A percentile compares a stretch with the other conserved stretches of the same genome.
Conservation (phyloP, 2,113 vertebrate genomes). For the Aegithalos caudatus region DNA sequence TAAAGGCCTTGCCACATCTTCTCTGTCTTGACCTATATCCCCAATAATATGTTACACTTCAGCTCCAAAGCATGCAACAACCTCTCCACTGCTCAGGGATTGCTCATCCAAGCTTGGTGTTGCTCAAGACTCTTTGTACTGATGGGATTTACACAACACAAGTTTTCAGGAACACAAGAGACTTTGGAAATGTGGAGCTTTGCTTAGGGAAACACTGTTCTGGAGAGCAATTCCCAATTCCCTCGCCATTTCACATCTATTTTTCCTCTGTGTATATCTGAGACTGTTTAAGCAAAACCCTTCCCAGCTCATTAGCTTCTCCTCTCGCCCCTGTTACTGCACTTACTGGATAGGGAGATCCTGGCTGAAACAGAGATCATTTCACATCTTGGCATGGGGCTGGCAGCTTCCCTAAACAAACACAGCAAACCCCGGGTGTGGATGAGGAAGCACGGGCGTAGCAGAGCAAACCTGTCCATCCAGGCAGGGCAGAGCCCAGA, state of each 20-base stretch:
- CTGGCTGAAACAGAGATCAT: not conserved
- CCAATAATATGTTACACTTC: not conserved
- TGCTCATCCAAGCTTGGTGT: not conserved
- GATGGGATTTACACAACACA: not conserved
- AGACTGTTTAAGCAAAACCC: not conserved
- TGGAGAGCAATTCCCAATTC: not conserved
- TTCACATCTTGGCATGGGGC: not conserved
- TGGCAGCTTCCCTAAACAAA: constrained; percentile 20
- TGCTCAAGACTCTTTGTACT: not conserved
- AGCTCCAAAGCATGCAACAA: not conserved
- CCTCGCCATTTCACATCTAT: not conserved
- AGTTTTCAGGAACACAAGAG: not conserved
- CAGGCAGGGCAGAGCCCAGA: not conserved
- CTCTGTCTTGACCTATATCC: not conserved
- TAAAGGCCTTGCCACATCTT: not conserved
- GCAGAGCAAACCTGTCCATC: constrained; percentile 9
- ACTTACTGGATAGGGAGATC: not conserved
- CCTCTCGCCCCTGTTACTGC: not conserved
- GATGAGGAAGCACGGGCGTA: not conserved
- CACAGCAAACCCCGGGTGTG: not conserved
- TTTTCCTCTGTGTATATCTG: not conserved
- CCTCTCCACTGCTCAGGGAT: not conserved
- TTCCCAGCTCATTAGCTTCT: not conserved
- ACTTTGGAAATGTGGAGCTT: not conserved
- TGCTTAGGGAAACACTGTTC: not conserved